Base-by-base conservation (phyloP, 2,888 invertebrate species). In the Petrolisthes cinctipes region DNA sequence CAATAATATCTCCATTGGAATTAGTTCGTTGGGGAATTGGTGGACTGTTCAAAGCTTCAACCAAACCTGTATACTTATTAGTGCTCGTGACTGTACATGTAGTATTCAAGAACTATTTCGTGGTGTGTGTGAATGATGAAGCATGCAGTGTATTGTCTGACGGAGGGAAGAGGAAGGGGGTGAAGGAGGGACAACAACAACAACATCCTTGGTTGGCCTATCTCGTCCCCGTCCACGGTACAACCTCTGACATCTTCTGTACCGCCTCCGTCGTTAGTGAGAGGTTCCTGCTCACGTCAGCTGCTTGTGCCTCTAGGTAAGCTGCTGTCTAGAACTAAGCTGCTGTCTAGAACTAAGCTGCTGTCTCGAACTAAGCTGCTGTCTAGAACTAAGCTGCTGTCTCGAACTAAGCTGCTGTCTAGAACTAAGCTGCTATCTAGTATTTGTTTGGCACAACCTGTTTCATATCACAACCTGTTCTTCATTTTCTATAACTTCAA, bases 231-330 rank as follows among this genome's bases (percentile, higher is more conserved):
- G 20, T 14, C 54, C 66, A 85, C 51, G 23, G 5, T 4, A n/a
- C 81, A 11, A 23, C 53, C 6, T 53, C 68, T 9, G 9, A 20
- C 11, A n/a, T 81, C 11, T 86, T 81, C 75, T 86, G 85, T 20
- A 68, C 37, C 54, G 85, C 85, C 53, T 80, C 85, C 51, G 56
- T 86, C 73, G 54, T 86, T 4, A 54, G 68, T 17, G 85, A 86
- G 73, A n/a, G 51, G n/a, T 86, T 68, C 68, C n/a, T 86, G 23
- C 57, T 86, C n/a, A 86, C 85, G 17, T 86, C 85, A 23, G 85
- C 81, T n/a, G 9, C 85, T 53, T 86, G 85, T 73, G 81, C 81
- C 6, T 20, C 53, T 17, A 81, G 81, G 85, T 86, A 56, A 11
- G 83, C n/a, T 37, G 37, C 0, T 37, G 37, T 37, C 37, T 2